Percentiles rank a stretch among this genome's conserved stretches.
Evolutionary conservation across 1,140 invertebrate species (phyloP).

Genomic region (Sitophilus oryzae): DNA sequence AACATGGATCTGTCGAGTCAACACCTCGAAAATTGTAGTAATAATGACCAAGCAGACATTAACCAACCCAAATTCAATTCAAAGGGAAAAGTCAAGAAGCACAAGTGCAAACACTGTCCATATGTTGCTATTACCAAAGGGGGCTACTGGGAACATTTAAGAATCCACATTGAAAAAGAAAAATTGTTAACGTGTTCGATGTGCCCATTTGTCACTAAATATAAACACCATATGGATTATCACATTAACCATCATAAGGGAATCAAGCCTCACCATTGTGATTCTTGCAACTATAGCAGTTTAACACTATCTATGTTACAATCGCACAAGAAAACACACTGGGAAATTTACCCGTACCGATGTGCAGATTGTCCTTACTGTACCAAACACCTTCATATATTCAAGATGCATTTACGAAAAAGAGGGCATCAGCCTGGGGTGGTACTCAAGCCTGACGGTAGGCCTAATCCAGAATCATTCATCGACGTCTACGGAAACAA

Average conservation of each 20-base stretch:
- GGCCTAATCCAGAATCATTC: conserved; percentile 76
- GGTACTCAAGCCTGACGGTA: conserved; percentile 81
- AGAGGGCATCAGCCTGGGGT: conserved; percentile 81
- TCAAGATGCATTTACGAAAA: conserved; percentile 93
- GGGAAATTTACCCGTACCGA: conserved; percentile 92
- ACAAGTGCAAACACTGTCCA: conserved; percentile 89
- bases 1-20: conserved; percentile 18
- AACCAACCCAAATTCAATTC: conserved; percentile 68
- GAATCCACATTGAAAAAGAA: conserved; percentile 85
- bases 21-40: conserved; percentile 35
- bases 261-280: conserved; percentile 94
- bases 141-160: conserved; percentile 91
- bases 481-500: conserved; percentile 88
- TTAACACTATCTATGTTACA: conserved; percentile 99
- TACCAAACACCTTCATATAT: conserved; percentile 96
- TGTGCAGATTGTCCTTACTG: conserved; percentile 94
- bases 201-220: conserved; percentile 97
- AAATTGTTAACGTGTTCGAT: conserved; percentile 85
- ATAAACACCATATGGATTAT: conserved; percentile 98
- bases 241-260: conserved; percentile 91
- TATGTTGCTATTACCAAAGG: conserved; percentile 79
- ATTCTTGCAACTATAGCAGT: conserved; percentile 85
- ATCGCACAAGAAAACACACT: conserved; percentile 97
- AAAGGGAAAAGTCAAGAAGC: conserved; percentile 79
- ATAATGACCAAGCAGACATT: conserved; percentile 59